Evolutionary conservation across 2,888 invertebrate species (phyloP).

Genomic region (Rhyacophila evoluta): DNA sequence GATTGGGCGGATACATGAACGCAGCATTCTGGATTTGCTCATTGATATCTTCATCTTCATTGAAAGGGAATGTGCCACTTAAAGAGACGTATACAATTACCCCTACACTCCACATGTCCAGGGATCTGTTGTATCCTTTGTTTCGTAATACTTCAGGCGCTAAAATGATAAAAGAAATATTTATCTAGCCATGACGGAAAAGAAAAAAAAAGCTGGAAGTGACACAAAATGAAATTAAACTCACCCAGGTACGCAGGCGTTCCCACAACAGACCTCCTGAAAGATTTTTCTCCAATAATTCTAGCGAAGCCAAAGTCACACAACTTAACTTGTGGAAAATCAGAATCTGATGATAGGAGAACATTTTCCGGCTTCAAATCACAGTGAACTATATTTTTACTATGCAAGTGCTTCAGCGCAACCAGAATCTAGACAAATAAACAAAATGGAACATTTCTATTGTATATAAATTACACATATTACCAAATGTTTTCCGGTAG

Average conservation of each 20-base stretch:
- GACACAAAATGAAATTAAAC: not conserved
- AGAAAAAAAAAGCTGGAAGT: not conserved
- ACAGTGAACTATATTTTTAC: conserved; percentile 98
- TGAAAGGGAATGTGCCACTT: conserved; percentile 99
- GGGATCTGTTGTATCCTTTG: conserved; percentile 97
- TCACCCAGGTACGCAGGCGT: conserved; percentile 97
- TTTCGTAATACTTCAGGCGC: conserved; percentile 98
- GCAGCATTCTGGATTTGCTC: conserved; percentile 99
- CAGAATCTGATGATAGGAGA: conserved; percentile 91
- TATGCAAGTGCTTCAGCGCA: conserved; percentile 96
- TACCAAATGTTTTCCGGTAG: too few species aligned
- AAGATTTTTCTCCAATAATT: conserved; percentile 99
- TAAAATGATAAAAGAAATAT: conserved; percentile 59
- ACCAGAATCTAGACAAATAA: conserved; percentile 82
- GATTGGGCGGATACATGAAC: conserved; percentile 99
- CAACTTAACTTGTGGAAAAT: conserved; percentile 97
- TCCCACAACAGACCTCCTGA: conserved; percentile 96
- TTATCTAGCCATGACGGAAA: too few species aligned
- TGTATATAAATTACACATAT: too few species aligned
- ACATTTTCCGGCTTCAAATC: conserved; percentile 99
- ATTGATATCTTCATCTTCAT: conserved; percentile 99
- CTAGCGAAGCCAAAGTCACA: conserved; percentile 99
- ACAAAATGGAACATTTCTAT: too few species aligned
- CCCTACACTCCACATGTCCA: conserved; percentile 99
- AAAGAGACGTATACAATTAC: conserved; percentile 98